Evolutionary conservation across 2,888 invertebrate genomes (phyloP).

Genomic region (Thysanoteuthis rhombus): DNA sequence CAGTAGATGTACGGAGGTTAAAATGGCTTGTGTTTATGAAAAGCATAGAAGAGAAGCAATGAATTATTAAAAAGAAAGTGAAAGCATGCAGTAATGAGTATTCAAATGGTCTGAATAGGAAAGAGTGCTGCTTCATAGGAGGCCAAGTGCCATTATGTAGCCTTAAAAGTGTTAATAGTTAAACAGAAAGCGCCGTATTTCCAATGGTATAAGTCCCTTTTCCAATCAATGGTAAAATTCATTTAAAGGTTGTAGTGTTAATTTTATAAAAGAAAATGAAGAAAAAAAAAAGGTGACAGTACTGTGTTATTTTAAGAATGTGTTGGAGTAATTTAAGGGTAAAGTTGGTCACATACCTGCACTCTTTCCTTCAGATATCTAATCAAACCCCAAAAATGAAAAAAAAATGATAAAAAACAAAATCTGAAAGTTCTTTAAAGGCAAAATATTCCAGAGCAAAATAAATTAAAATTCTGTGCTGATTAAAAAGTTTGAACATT

Average conservation of each 20-base stretch:
- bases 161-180: background rate
- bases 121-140: background rate
- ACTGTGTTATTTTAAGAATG: background rate
- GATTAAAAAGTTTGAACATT: background rate
- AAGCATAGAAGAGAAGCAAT: background rate
- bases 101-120: background rate
- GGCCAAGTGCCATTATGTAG: background rate
- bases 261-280: background rate
- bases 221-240: background rate
- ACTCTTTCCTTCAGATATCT: slow-evolving; percentile 12
- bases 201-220: background rate
- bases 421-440: background rate
- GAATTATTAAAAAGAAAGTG: background rate
- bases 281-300: background rate
- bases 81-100: background rate
- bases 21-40: background rate
- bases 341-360: background rate
- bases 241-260: background rate
- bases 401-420: background rate
- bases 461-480: background rate
- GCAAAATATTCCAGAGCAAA: background rate
- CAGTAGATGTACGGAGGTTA: background rate
- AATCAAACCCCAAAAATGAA: background rate
- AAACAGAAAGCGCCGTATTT: background rate
- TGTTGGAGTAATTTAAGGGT: background rate